These are phyloP conservation scores for Lymantria dispar DNA, from an alignment of 2,888 invertebrate species.

Conservation along the genomic window DNA sequence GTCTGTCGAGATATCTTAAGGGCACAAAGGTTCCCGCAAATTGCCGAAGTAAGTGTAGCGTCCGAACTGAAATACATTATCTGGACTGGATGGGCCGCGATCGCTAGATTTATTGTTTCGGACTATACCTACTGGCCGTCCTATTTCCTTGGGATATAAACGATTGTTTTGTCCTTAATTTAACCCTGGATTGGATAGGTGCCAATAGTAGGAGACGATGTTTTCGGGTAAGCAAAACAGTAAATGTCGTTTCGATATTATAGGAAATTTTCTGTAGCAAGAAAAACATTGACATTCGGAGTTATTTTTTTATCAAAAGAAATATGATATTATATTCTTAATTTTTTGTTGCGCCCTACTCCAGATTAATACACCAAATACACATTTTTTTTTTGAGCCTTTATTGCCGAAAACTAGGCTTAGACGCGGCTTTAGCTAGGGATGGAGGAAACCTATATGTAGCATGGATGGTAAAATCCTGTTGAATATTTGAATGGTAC, in stretches of 20 bases:
- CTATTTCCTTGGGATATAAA: slow-evolving; percentile 60
- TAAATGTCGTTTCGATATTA: neutral
- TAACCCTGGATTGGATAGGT: slow-evolving; percentile 25
- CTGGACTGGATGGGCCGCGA: slow-evolving; percentile 67
- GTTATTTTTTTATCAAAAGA: neutral
- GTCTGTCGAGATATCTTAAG: slow-evolving; percentile 80
- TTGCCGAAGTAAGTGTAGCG: slow-evolving; percentile 81
- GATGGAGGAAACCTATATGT: too few species aligned
- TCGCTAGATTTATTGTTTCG: slow-evolving; percentile 68
- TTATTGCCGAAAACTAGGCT: too few species aligned
- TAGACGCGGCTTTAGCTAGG: too few species aligned
- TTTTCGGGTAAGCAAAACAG: slow-evolving; percentile 6
- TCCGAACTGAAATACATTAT: slow-evolving; percentile 82
- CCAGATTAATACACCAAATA: too few species aligned
- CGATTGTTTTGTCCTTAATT: slow-evolving; percentile 41
- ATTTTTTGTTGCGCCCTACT: too few species aligned
- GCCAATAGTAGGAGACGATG: slow-evolving; percentile 7
- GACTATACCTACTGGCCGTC: slow-evolving; percentile 55
- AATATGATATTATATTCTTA: neutral
- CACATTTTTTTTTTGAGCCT: too few species aligned
- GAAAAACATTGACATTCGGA: neutral
- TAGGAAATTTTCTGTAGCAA: neutral
- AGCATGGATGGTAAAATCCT: too few species aligned
- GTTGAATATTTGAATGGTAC: too few species aligned
- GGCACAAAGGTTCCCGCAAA: slow-evolving; percentile 81